Base-by-base conservation (phyloP, 2,888 invertebrate genomes). In the Dolomedes plantarius region DNA sequence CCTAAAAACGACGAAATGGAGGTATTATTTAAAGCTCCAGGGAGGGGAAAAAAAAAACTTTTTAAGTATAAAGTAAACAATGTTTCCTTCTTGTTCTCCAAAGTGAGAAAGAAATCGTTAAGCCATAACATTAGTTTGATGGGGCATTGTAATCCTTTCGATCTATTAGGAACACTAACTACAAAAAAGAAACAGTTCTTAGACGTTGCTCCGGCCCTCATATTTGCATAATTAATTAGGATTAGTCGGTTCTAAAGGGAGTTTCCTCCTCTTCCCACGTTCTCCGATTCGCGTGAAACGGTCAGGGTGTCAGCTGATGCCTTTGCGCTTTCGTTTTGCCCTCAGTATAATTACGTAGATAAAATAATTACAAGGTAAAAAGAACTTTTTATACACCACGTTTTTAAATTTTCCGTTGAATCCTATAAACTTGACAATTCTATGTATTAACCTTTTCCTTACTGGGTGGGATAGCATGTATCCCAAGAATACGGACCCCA, bases 141-240 rank as follows among this genome's bases (percentile, higher is more conserved):
- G 16, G 16, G 9, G 16, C 46, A 6, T 46, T 23, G 56, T 56
- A 56, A 56, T 56, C 23, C 56, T 23, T 56, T 56, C 56, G 56
- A 56, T 56, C 23, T 23, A 56, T 56, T 56, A 23, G 23, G 2
- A 23, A 56, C 56, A 23, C 6, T 2, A 56, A 23, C 19, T 9
- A 67, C 67, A 67, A 67, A 67, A 19, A 67, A n/a, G 36, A 16
- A 28, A n/a, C n/a, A n/a, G n/a, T 11, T 29, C 67, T 11, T 19
- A n/a, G 56, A 56, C 56, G 6, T 23, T 19, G 2, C 56, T 23
- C 23, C 23, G 23, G 56, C 56, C 23, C 16, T 46, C 2, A 23
- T 56, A 41, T 69, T 69, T 36, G 69, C 69, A 69, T 69, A 69
- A 69, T 69, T 69, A 69, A 69, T 69, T 67, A 36, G 67, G 36